Base-by-base conservation (phyloP, 2,797 vertebrate genomes). In the Tinamus major region DNA sequence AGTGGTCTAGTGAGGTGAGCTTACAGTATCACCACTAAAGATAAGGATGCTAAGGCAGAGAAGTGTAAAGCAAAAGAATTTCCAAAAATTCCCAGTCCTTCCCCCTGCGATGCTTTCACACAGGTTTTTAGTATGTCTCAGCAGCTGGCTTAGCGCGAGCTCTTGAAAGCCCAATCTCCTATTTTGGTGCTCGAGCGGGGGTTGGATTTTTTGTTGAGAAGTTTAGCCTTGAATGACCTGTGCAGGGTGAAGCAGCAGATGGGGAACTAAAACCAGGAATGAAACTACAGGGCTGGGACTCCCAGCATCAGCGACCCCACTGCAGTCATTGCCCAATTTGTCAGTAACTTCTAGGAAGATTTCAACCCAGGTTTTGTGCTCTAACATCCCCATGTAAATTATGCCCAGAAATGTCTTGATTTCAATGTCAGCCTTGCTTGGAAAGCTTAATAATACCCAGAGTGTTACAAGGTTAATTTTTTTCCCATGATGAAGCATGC, bases 391-490 rank as follows among this genome's bases (percentile, higher is more conserved):
- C 31, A n/a, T 18, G 51, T 58, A 85, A 89, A 93, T 90, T 51
- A 69, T 35, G 78, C 87, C 75, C 90, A 56, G 58, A 93, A 94
- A 86, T 31, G 44, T 68, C 81, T 95, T 84, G 74, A 81, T 82
- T 84, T 90, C 74, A 81, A 93, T 94, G 93, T 93, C 96, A 94
- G 71, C 39, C 79, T 92, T 72, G 83, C 68, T 77, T 92, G 91
- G 62, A 92, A 92, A 95, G 84, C 81, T 81, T 70, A 89, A 94
- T 88, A 84, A 89, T 44, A 85, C 21, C 77, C 87, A 62, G 74
- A 91, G 86, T 74, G 39, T 53, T 92, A 87, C 89, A 95, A 95
- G 95, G 94, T 96, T 95, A 96, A 29, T 95, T 89, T 94, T 94
- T 93, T 89, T 12, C 67, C 77, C 62, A 8, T 85, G 88, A 93